Conservation (phyloP, 2,888 invertebrate species). For the Lycocerus yunnanus region DNA sequence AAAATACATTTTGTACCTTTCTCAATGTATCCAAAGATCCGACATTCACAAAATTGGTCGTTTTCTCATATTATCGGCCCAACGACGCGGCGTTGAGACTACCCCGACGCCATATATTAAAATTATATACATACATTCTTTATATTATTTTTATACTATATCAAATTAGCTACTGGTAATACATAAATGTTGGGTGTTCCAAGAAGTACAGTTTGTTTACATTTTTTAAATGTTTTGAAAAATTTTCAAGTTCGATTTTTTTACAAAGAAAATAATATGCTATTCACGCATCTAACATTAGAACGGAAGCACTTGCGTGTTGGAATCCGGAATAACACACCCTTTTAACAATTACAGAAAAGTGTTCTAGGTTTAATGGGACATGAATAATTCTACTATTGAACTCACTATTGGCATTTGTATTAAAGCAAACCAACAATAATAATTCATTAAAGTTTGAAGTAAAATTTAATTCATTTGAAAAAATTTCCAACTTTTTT, state of each 20-base stretch:
- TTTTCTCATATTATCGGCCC: too few relatives aligned
- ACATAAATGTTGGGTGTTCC: too few relatives aligned
- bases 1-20: neutral
- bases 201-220: too few relatives aligned
- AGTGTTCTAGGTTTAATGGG: slow-evolving; percentile 17
- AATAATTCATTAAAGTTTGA: neutral
- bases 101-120: too few relatives aligned
- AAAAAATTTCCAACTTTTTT: neutral
- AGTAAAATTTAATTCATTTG: neutral
- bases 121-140: too few relatives aligned
- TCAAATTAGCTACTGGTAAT: too few relatives aligned
- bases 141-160: too few relatives aligned
- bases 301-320: slow-evolving; percentile 27
- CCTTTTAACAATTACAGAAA: slow-evolving; percentile 24
- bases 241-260: neutral
- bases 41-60: neutral
- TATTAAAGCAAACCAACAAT: neutral
- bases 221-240: neutral
- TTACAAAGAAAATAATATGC: slow-evolving; percentile 7
- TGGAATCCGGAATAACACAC: slow-evolving; percentile 27
- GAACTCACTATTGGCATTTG: slow-evolving; percentile 12
- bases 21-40: neutral
- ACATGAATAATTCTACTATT: slow-evolving; percentile 13
- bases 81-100: too few relatives aligned
- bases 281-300: slow-evolving; percentile 18